Evolutionary conservation across 2,888 invertebrate genomes (phyloP).

Genomic region (Andrena bicolor): DNA sequence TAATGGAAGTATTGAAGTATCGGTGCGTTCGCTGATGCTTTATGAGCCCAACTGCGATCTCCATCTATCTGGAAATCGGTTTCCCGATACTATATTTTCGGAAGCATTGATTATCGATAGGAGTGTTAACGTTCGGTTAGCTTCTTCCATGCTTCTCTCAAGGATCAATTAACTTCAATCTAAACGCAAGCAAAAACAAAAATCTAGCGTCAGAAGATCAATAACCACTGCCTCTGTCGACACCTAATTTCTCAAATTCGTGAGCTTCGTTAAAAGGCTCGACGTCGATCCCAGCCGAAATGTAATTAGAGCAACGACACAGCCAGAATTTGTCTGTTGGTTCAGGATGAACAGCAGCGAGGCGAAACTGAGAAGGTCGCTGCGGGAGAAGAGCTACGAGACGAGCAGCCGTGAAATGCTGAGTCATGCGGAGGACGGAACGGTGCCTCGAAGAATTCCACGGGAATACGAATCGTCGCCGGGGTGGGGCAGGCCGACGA

Average conservation of each 20-base stretch:
- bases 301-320: not conserved
- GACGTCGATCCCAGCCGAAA: not conserved
- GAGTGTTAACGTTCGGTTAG: not conserved
- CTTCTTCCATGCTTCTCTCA: no score
- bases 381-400: slow-evolving; percentile 79
- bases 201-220: no score
- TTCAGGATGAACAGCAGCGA: slow-evolving; percentile 72
- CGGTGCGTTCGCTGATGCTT: not conserved
- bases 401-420: slow-evolving; percentile 67
- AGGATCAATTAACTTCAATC: no score
- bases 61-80: not conserved
- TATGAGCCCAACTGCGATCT: not conserved
- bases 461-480: slow-evolving; percentile 75
- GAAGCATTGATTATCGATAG: not conserved
- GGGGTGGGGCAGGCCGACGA: slow-evolving; percentile 70
- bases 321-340: not conserved
- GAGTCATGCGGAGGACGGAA: slow-evolving; percentile 74
- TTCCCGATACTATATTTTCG: not conserved
- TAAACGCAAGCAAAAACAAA: no score
- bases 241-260: no score
- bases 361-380: slow-evolving; percentile 77
- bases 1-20: slow-evolving; percentile 5
- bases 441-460: slow-evolving; percentile 71
- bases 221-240: no score
- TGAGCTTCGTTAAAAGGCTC: not conserved